Percentiles rank a stretch among this genome's conserved stretches.
phyloP scores from a whole-genome alignment of 2,113 vertebrate genomes.

The Nothocercus julius region DNA sequence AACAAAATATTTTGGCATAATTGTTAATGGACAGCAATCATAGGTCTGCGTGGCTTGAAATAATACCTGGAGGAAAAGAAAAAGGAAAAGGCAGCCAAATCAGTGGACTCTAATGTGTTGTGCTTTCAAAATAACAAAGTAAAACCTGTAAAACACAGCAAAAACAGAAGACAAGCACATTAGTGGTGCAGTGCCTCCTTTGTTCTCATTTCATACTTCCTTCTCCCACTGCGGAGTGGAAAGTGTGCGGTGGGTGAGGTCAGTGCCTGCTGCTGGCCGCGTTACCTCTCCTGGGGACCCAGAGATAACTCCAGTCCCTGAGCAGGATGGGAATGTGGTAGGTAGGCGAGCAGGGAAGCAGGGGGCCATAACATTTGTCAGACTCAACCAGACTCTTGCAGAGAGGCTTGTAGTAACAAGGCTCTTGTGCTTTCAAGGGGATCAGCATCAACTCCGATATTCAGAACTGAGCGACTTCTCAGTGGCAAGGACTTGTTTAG shows the following conservation, averaged over 20 bases:
- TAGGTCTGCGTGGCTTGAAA: not conserved
- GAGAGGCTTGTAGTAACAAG: not conserved
- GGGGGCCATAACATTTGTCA: not conserved
- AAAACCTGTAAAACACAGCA: not conserved
- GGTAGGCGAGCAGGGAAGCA: not conserved
- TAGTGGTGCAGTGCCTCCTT: not conserved
- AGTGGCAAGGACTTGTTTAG: not conserved
- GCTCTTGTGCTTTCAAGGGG: not conserved
- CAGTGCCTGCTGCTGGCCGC: not conserved
- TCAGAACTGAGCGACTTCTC: not conserved
- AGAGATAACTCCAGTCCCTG: not conserved
- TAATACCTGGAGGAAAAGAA: not conserved
- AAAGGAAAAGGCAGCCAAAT: not conserved
- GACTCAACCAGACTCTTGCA: not conserved
- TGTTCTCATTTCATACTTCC: not conserved
- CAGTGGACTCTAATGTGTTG: not conserved
- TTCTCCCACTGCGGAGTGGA: not conserved
- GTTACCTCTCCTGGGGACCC: not conserved
- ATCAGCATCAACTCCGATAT: not conserved
- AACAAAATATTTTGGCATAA: not conserved
- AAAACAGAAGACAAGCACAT: not conserved
- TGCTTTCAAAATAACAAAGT: not conserved
- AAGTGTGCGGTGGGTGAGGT: not conserved
- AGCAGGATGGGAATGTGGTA: fast-evolving
- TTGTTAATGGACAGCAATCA: not conserved